Percentiles rank a stretch among this genome's conserved stretches.
These are phyloP conservation scores for Drosophila mimica DNA, from an alignment of 2,888 invertebrate genomes.

Conservation along the genomic window DNA sequence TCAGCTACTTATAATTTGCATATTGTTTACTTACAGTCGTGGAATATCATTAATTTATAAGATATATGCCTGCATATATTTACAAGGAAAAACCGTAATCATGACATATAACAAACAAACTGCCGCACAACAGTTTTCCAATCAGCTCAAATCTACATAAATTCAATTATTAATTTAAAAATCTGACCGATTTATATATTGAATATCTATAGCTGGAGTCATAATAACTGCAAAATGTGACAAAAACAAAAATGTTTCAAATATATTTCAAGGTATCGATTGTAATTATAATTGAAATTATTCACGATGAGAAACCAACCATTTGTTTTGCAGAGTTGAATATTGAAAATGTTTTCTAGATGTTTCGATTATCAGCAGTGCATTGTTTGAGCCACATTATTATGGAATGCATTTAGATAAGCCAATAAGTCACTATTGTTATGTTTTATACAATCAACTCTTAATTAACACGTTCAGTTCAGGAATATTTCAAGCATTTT, in stretches of 20 bases:
- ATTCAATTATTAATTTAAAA: neutral
- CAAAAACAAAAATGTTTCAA: neutral
- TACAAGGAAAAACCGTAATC: neutral
- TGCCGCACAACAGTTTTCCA: neutral
- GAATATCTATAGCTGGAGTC: neutral
- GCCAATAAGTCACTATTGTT: neutral
- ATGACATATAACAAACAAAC: neutral
- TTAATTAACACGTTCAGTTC: neutral
- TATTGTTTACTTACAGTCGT: neutral
- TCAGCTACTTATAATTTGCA: slow-evolving; percentile 15
- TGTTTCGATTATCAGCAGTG: neutral
- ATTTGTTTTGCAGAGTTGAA: neutral
- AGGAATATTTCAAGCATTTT: neutral
- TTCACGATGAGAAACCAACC: neutral
- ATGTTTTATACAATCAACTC: neutral
- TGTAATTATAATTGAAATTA: too few species aligned
- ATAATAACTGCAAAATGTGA: neutral
- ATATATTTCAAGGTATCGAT: too few species aligned
- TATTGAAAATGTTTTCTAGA: neutral
- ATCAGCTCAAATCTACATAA: neutral
- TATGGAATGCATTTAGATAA: neutral
- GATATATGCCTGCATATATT: neutral
- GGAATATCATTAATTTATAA: neutral
- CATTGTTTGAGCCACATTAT: neutral
- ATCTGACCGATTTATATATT: neutral